Base-by-base conservation (phyloP, 2,113 vertebrate genomes). In the Psammodynastes pulverulentus region DNA sequence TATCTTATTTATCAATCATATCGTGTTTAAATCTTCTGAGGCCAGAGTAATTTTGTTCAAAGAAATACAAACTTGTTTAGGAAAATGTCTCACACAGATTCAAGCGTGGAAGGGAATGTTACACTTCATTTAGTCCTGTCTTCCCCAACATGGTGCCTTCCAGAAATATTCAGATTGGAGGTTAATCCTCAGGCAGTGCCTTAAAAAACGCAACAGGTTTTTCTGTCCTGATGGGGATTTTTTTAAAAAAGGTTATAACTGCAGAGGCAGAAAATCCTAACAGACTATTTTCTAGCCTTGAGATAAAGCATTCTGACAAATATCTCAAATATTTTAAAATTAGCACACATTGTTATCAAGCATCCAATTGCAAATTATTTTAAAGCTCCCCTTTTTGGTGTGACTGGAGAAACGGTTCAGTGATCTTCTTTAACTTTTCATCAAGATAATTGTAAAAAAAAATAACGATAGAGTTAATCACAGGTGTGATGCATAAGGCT, bases 341-440 rank as follows among this genome's bases (percentile, higher is more conserved):
- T 96, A 96, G 93, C 85, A 92, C 88, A 89, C 43, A 24, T 95
- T 92, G 96, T 97, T 97, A 95, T 96, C 95, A 96, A 94, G 94
- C 89, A 94, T 88, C 84, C 94, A 96, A 79, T 45, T 72, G 92
- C 91, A 89, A 95, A 95, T 87, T 88, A 95, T 95, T 97, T 96
- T 93, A 95, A 97, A 95, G 90, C 86, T 19, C 91, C 95, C 93
- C 89, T 96, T 88, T 49, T 58, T 91, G 93, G 88, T 85, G 12
- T 96, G 92, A 94, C 93, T 92, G 43, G 96, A 96, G 89, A 96
- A 97, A 95, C 93, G 90, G 49, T 89, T 96, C 89, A 92, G 51
- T 15, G 94, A 96, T 96, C 67, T 95, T 95, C 96, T 95, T 96
- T 97, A 97, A 97, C 93, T 95, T 97, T 97, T 97, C 95, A 95